A percentile compares a stretch with the other conserved stretches of the same genome.
These are phyloP conservation scores for Oplegnathus fasciatus DNA, from an alignment of 2,113 vertebrate genomes.

Conservation along the genomic window DNA sequence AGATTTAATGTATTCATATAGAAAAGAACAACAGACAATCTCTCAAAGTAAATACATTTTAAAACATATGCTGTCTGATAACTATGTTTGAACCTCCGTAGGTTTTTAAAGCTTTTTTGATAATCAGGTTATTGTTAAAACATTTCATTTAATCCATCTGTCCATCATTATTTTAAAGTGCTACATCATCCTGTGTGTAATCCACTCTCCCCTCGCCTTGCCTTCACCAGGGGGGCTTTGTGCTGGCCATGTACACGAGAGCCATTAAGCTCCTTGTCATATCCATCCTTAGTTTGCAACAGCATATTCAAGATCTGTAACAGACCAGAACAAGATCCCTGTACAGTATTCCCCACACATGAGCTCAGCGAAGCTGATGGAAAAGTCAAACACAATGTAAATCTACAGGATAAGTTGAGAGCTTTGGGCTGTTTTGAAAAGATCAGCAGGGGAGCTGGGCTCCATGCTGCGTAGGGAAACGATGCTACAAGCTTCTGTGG, in stretches of 20 bases:
- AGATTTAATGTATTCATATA: neutral
- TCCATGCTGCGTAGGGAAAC: slow-evolving; percentile 57
- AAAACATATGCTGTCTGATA: neutral
- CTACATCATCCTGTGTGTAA: slow-evolving; percentile 54
- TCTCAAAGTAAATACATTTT: neutral
- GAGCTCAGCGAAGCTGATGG: slow-evolving; percentile 13
- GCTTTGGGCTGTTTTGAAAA: slow-evolving; percentile 63
- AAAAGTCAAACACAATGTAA: slow-evolving; percentile 49
- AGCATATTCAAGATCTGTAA: slow-evolving; percentile 18
- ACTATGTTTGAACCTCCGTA: too few species aligned
- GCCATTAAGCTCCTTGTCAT: slow-evolving; percentile 23
- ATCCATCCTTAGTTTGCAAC: neutral
- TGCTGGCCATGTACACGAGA: slow-evolving; percentile 31
- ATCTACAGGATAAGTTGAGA: slow-evolving; percentile 35
- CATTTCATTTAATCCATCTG: slow-evolving; percentile 1
- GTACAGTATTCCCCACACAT: slow-evolving; percentile 22
- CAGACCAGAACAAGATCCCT: slow-evolving; percentile 37
- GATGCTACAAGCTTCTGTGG: slow-evolving; percentile 53
- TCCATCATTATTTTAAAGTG: slow-evolving; percentile 7
- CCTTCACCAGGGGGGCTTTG: slow-evolving; percentile 74
- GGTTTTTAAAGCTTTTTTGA: neutral
- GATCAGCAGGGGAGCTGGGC: slow-evolving; percentile 69
- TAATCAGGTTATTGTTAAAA: neutral
- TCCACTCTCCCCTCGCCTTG: slow-evolving; percentile 62
- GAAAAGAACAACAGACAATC: neutral